These are phyloP conservation scores for Salminus brasiliensis DNA, from an alignment of 2,113 vertebrate species.

Conservation along the genomic window DNA sequence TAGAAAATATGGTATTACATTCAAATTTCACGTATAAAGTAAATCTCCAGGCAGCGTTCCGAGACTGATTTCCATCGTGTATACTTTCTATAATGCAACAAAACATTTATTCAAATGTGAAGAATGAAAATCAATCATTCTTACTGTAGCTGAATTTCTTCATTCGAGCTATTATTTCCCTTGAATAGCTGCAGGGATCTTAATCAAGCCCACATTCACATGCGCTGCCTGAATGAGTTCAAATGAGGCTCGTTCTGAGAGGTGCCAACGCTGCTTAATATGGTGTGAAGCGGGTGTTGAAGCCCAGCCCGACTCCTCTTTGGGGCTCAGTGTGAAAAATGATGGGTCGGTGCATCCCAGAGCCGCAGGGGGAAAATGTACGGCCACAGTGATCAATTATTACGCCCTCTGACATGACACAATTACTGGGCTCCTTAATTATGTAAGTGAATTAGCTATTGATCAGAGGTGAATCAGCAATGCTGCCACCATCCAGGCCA, in stretches of 20 bases:
- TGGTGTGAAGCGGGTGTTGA: slow-evolving; percentile 53
- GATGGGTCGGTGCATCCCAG: slow-evolving; percentile 45
- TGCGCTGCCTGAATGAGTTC: not conserved
- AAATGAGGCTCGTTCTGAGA: not conserved
- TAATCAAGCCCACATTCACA: slow-evolving; percentile 1
- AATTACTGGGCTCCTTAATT: slow-evolving; percentile 69
- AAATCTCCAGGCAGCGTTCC: not conserved
- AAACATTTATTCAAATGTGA: not conserved
- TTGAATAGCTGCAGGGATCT: not conserved
- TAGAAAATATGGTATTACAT: not conserved
- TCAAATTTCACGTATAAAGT: not conserved
- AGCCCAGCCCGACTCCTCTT: slow-evolving; percentile 62
- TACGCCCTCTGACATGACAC: slow-evolving; percentile 60
- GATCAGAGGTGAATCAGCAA: slow-evolving; percentile 72
- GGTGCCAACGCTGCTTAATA: not conserved
- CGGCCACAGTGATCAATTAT: slow-evolving; percentile 74
- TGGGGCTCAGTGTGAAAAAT: slow-evolving; percentile 65
- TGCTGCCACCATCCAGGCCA: slow-evolving; percentile 43
- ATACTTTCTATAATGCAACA: not conserved
- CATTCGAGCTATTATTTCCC: not conserved
- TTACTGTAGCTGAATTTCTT: not conserved
- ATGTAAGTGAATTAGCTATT: slow-evolving; percentile 79
- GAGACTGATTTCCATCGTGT: not conserved
- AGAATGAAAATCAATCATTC: slow-evolving; percentile 3
- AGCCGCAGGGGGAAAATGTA: slow-evolving; percentile 64